Base-by-base conservation (phyloP, 2,888 invertebrate species). In the Stenoptilia bipunctidactyla region DNA sequence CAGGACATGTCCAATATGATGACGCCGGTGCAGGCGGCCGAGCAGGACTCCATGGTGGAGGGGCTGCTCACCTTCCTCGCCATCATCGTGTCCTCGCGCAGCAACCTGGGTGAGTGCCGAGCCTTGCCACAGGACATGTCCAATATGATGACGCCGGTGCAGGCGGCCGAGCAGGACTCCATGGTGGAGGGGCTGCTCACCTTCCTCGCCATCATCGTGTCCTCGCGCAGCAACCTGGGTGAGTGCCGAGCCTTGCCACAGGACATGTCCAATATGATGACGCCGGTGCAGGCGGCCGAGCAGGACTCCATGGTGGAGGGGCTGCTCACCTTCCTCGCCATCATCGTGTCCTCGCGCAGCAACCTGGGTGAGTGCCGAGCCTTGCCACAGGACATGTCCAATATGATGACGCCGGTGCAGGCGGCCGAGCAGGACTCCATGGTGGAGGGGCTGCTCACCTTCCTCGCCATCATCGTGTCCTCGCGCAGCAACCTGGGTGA, bases 281-380 rank as follows among this genome's bases (percentile, higher is more conserved):
- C 88, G 37, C 85, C 89, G 15, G 86, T 88, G 9, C 90, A 89
- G 56, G 92, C 93, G 44, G 88, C 90, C 15, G 95, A 96, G 56
- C 92, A 95, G 56, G 93, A 96, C 61, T 89, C 93, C 48, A 96
- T 98, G 96, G 85, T 98, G 48, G 97, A 98, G 66, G 95, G 96
- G 36, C 92, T 94, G 45, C 87, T 98, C 40, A 94, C 93, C 42
- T 96, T 96, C 77, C 87, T 98, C 34, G 93, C 95, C 5, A 95
- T 94, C 10, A 85, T 98, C 37, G 90, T 96, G 39, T 92, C 92
- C 41, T 91, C 95, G 6, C 85, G 96, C 55, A 96, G 95, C 30
- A 96, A 96, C 70, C 86, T 94, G 41, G 93, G 93, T 91, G 69
- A 72, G 80, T 36, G n/a, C n/a, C n/a, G n/a, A n/a, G n/a, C n/a